Percentiles rank a stretch among this genome's conserved stretches.
Evolutionary conservation across 1,140 invertebrate genomes (phyloP).

Genomic region (Leptestheria dahalacensis): DNA sequence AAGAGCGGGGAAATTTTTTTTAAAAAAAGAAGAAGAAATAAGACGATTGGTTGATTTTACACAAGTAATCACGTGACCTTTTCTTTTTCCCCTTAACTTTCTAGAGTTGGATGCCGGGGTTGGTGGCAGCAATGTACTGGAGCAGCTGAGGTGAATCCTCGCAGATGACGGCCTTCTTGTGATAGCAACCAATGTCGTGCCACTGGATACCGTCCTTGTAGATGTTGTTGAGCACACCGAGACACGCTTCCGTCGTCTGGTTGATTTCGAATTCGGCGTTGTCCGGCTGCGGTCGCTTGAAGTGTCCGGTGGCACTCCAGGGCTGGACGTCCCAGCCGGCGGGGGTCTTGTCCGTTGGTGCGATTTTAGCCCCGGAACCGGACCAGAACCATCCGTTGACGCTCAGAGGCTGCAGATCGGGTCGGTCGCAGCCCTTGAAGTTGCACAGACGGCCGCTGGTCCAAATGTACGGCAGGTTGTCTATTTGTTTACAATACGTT

Average conservation of each 20-base stretch:
- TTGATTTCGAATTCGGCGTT: conserved; percentile 86
- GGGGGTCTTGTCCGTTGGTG: conserved; percentile 48
- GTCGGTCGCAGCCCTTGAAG: conserved; percentile 78
- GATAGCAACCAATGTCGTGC: conserved; percentile 85
- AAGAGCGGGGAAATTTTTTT: too few species aligned
- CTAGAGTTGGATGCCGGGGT: conserved; percentile 59
- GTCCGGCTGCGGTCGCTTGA: conserved; percentile 69
- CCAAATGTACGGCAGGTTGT: conserved; percentile 84
- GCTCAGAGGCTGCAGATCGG: conserved; percentile 68
- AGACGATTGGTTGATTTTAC: too few species aligned
- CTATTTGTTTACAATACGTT: conserved; percentile 29
- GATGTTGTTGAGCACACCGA: conserved; percentile 68
- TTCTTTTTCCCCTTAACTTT: not conserved
- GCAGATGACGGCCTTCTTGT: conserved; percentile 76
- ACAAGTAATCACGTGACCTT: too few species aligned
- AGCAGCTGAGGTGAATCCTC: conserved; percentile 75
- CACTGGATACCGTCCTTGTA: conserved; percentile 80
- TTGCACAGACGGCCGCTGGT: conserved; percentile 77
- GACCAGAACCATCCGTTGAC: conserved; percentile 87
- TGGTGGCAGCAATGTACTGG: conserved; percentile 62
- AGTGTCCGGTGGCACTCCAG: conserved; percentile 78
- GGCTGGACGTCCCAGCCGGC: conserved; percentile 30
- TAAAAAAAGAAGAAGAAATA: too few species aligned
- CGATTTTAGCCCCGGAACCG: conserved; percentile 69
- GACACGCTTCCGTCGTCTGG: conserved; percentile 66